A percentile compares a stretch with the other conserved stretches of the same genome.
These are phyloP conservation scores for Mystacides longicornis DNA, from an alignment of 2,888 invertebrate species.

Conservation along the genomic window DNA sequence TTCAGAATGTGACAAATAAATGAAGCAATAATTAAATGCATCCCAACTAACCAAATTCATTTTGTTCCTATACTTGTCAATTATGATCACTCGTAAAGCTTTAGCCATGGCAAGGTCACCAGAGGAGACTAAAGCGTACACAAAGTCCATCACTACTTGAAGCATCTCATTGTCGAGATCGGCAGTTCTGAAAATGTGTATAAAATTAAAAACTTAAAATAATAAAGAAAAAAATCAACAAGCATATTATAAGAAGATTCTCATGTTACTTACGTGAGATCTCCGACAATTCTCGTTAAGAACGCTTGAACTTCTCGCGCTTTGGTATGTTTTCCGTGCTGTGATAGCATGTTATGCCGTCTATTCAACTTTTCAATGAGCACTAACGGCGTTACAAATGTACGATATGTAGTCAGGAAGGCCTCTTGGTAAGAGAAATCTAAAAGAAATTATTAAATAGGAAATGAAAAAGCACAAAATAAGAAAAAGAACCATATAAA, in stretches of 20 bases:
- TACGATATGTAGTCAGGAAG: conserved; percentile 95
- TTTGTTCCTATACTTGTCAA: conserved; percentile 72
- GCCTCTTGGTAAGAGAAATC: conserved; percentile 95
- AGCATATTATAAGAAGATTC: neutral
- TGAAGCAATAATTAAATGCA: neutral
- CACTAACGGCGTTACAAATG: conserved; percentile 83
- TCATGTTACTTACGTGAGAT: conserved; percentile 74
- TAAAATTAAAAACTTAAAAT: neutral
- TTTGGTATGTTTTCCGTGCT: conserved; percentile 65
- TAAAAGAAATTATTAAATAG: conserved; percentile 37
- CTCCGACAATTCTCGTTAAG: conserved; percentile 89
- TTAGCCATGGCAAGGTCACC: conserved; percentile 91
- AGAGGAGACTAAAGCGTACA: conserved; percentile 84
- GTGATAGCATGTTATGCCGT: conserved; percentile 56
- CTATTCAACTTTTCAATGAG: conserved; percentile 80
- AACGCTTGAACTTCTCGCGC: conserved; percentile 86
- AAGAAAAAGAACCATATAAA: too few species aligned
- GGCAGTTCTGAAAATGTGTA: conserved; percentile 55
- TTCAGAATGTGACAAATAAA: too few species aligned
- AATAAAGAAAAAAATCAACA: neutral
- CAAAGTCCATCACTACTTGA: conserved; percentile 83
- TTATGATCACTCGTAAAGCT: conserved; percentile 79
- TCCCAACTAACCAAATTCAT: conserved; percentile 37
- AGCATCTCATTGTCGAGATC: conserved; percentile 78
- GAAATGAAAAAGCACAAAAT: neutral